Base-by-base conservation (phyloP, 1,140 invertebrate genomes). In the Spodoptera litura region DNA sequence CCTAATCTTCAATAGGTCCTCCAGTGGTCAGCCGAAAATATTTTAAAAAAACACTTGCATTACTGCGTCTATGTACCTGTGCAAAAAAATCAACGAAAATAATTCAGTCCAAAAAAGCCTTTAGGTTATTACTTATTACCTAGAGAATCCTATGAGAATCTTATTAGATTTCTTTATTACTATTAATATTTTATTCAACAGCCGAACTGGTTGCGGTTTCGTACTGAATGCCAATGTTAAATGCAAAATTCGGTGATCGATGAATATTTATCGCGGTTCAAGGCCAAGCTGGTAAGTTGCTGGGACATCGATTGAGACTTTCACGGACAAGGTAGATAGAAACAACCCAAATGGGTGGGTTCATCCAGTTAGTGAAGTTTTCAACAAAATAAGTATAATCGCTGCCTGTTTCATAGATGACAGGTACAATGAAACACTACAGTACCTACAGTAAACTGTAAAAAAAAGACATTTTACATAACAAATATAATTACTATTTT, bases 251-350 rank as follows among this genome's bases (percentile, higher is more conserved):
- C 59, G 44, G 49, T 53, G n/a, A 56, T 79, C 81, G 44, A 79
- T 82, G 78, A 82, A 79, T 82, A 82, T 73, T 78, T 78, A 82
- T 79, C 44, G 55, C 52, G 25, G 51, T 38, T 61, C 73, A 82
- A 82, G 68, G 59, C 73, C 77, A 55, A 53, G 11, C 13, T 74
- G 31, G 38, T 35, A 53, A 61, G 61, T 64, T 64, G 6, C 13
- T 56, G 49, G n/a, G 10, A 1, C 27, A 49, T 66, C 3, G 8
- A 27, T n/a, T 5, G 56, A 25, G 25, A 53, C 77, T 78, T 78
- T 78, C 77, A 59, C n/a, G 66, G 51, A 55, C n/a, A 8, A 27
- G n/a, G 6, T 49, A 15, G 52, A 2, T 55, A 55, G 52, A 13
- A 55, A 55, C 12, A 8, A 55, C 1, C 12, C 12, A 31, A n/a